Percentiles rank a stretch among this genome's conserved stretches.
Evolutionary conservation across 2,888 invertebrate species (phyloP).

Genomic region (Tachystola acroxantha): DNA sequence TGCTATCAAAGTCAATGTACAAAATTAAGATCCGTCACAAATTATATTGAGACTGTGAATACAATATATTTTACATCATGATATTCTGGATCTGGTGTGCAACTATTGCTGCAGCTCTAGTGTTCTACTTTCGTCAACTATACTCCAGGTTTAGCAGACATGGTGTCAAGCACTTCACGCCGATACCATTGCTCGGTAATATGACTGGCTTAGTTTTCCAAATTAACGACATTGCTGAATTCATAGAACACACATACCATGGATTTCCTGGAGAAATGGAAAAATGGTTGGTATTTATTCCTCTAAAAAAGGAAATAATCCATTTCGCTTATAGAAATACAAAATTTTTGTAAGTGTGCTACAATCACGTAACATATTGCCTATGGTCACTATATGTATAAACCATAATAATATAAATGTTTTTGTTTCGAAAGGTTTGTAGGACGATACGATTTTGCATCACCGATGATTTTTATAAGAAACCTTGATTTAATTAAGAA

Average conservation of each 20-base stretch:
- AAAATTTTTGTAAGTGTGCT: not conserved
- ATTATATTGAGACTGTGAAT: not conserved
- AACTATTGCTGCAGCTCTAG: constrained; percentile 24
- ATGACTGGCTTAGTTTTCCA: constrained; percentile 28
- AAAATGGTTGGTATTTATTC: not conserved
- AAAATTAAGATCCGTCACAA: no score
- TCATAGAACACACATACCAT: constrained; percentile 25
- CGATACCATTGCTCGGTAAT: constrained; percentile 41
- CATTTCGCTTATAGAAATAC: not conserved
- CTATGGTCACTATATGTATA: no score
- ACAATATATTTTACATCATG: constrained; percentile 21
- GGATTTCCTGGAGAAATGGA: constrained; percentile 45
- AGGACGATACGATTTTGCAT: constrained; percentile 62
- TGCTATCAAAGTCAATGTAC: no score
- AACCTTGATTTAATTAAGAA: constrained; percentile 71
- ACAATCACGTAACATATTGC: not conserved
- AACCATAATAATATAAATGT: no score
- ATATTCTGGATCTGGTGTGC: constrained; percentile 33
- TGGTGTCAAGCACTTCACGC: constrained; percentile 36
- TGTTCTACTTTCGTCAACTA: constrained; percentile 27
- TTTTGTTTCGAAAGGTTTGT: constrained; percentile 46
- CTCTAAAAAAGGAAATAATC: not conserved
- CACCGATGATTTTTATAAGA: constrained; percentile 53
- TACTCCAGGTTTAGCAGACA: constrained; percentile 32
- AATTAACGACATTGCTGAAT: constrained; percentile 22